phyloP scores from a whole-genome alignment of 1,140 invertebrate genomes.

The Polypedilum pembai region DNA sequence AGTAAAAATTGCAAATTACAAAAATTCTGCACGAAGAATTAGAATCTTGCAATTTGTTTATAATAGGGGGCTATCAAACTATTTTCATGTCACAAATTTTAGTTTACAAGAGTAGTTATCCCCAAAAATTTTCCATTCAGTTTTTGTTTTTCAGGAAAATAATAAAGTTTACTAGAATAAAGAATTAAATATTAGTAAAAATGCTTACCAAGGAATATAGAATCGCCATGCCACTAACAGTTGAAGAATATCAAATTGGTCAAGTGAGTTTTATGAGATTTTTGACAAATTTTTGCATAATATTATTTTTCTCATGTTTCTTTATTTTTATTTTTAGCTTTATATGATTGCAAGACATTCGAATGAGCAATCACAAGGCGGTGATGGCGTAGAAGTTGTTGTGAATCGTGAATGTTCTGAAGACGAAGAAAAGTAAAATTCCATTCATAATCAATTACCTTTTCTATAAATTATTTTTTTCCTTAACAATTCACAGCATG shows the following conservation, averaged over 20 bases:
- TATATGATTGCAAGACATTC: conserved; percentile 94
- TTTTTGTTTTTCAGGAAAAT: too few relatives aligned
- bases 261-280: background rate
- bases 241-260: conserved; percentile 58
- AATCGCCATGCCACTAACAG: conserved; percentile 85
- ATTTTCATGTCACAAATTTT: too few relatives aligned
- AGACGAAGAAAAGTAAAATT: conserved; percentile 49
- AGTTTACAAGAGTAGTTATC: too few relatives aligned
- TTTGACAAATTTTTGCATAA: background rate
- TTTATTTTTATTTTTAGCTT: conserved; percentile 50
- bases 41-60: too few relatives aligned
- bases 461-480: background rate
- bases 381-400: conserved; percentile 88
- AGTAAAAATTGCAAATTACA: too few relatives aligned
- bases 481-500: background rate
- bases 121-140: too few relatives aligned
- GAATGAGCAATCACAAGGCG: conserved; percentile 78
- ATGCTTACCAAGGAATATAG: conserved; percentile 82
- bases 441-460: background rate
- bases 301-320: background rate
- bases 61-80: too few relatives aligned
- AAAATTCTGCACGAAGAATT: too few relatives aligned
- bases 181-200: background rate
- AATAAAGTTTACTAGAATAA: too few relatives aligned
- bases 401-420: conserved; percentile 66